phyloP scores from a whole-genome alignment of 2,113 vertebrate genomes.

The Aplodontia rufa region DNA sequence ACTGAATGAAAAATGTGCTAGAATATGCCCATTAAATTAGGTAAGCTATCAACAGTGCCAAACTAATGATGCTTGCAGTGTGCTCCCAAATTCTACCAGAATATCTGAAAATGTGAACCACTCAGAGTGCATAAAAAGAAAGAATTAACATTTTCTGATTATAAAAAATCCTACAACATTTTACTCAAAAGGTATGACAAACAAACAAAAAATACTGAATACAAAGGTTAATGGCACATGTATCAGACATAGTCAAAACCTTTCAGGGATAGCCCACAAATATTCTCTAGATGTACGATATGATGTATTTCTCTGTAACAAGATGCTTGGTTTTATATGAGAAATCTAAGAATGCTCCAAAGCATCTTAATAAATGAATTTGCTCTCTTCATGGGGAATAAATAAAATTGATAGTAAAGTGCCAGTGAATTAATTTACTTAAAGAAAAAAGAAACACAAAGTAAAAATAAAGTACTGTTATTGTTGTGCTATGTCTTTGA shows the following conservation, averaged over 20 bases:
- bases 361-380: neutral
- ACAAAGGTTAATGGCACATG: neutral
- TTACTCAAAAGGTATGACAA: neutral
- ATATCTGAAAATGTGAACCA: neutral
- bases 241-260: neutral
- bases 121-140: neutral
- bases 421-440: neutral
- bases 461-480: neutral
- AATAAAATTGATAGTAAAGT: neutral
- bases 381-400: neutral
- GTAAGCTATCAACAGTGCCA: neutral
- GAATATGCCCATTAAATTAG: conserved; percentile 40
- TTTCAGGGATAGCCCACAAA: neutral
- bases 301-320: neutral
- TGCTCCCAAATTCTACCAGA: neutral
- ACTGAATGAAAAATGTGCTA: conserved; percentile 45
- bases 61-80: conserved; percentile 52
- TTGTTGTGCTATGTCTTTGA: neutral
- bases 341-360: neutral
- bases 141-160: conserved; percentile 9
- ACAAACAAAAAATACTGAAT: neutral
- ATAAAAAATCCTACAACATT: neutral
- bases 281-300: neutral
- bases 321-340: conserved; percentile 1
- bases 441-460: neutral